phyloP scores from a whole-genome alignment of 1,140 invertebrate genomes.

The Zaprionus tsacasi region DNA sequence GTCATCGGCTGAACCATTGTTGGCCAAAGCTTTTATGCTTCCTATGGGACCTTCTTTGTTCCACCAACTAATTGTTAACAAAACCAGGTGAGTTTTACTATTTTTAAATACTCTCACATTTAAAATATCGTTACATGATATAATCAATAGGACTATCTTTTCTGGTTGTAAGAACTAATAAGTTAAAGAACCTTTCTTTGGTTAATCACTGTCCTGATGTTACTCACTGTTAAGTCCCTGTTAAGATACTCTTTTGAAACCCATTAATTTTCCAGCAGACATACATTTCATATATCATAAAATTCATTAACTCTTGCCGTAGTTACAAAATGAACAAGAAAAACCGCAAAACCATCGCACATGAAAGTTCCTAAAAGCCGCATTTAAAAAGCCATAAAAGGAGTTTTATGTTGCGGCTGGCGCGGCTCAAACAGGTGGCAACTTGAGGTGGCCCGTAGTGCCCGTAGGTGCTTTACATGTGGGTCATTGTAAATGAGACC shows the following conservation, averaged over 20 bases:
- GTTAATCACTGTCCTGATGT: background rate
- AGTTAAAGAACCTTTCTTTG: background rate
- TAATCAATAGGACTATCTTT: no score
- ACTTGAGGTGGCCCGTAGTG: background rate
- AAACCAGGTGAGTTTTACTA: background rate
- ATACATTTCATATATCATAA: background rate
- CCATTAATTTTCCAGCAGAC: background rate
- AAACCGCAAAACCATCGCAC: slow-evolving; percentile 13
- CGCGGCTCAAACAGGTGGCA: slow-evolving; percentile 8
- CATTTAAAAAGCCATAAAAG: slow-evolving; percentile 75
- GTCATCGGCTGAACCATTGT: slow-evolving; percentile 36
- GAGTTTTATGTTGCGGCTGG: slow-evolving; percentile 59
- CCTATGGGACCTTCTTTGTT: slow-evolving; percentile 51
- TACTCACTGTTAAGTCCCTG: background rate
- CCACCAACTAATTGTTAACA: slow-evolving; percentile 54
- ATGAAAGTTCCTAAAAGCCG: slow-evolving; percentile 38
- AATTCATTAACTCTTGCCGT: slow-evolving; percentile 15
- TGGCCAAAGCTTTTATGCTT: slow-evolving; percentile 53
- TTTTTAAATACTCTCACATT: slow-evolving; percentile 19
- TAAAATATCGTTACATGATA: background rate
- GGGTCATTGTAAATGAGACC: slow-evolving; percentile 76
- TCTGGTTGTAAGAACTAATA: no score
- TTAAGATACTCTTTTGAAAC: background rate
- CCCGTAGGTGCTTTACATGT: slow-evolving; percentile 39
- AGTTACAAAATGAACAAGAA: slow-evolving; percentile 18